Percentiles rank a stretch among this genome's conserved stretches.
Evolutionary conservation across 2,113 vertebrate species (phyloP).

Genomic region (Natator depressus): DNA sequence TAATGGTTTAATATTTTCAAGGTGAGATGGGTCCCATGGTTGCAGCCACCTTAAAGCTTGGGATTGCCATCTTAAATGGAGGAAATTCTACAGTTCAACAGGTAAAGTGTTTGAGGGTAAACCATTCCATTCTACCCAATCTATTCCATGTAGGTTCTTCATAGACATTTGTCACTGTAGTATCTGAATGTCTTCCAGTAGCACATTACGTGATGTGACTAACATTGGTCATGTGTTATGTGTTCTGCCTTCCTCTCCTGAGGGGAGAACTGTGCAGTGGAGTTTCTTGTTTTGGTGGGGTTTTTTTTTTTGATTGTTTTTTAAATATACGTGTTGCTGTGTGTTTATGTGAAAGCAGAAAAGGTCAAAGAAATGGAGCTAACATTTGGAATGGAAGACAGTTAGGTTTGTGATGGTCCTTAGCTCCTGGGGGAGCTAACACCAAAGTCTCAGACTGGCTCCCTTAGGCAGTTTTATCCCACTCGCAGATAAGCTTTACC

Average conservation of each 20-base stretch:
- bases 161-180: neutral
- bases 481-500: too few species aligned
- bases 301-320: neutral
- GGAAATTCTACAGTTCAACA: slow-evolving; percentile 97
- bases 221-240: neutral
- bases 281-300: neutral
- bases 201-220: rapidly evolving
- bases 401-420: neutral
- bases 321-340: neutral
- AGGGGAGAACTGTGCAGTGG: neutral
- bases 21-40: slow-evolving; percentile 98
- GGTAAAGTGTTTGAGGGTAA: slow-evolving; percentile 71
- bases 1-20: slow-evolving; percentile 65
- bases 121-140: neutral
- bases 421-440: neutral
- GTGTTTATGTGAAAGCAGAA: neutral
- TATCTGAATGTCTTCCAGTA: neutral
- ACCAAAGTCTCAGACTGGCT: too few species aligned
- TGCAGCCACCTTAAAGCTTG: slow-evolving; percentile 94
- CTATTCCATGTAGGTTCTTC: neutral
- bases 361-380: neutral
- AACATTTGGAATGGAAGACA: neutral
- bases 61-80: slow-evolving; percentile 95
- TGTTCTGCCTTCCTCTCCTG: neutral
- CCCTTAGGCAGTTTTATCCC: too few species aligned